Evolutionary conservation across 2,797 vertebrate species (phyloP), one percentile per base, ranked within the genome.

Genomic region (Ptychadena robeensis): DNA sequence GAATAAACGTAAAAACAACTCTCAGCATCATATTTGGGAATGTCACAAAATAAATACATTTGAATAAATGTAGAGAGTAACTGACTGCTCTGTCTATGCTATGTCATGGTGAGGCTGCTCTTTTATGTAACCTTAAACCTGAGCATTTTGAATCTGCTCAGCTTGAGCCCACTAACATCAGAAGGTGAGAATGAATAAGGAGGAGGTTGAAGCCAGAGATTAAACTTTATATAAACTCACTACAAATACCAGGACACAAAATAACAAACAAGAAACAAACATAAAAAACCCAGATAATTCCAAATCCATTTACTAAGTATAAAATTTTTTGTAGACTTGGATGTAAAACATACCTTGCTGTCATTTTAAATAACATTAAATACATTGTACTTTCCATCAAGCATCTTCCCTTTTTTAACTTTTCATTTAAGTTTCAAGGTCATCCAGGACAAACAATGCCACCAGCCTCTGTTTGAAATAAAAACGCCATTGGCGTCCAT

Each of bases 341-440:
- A 22, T 12, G 30, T 27, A 32, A 53, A 37, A 37, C 32, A 63
- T 40, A 28, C 7, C 6, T 25, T 48, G 5, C 22, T 31, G 14
- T 48, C 38, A 63, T 66, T 44, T 66, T 30, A 31, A 65, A 37
- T 31, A 65, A 40, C 9, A 63, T 75, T 75, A 64, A 28, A 44
- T 40, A 65, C 22, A 59, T 1, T 40, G 25, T 64, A 35, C 61
- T 66, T 76, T 28, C 22, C 87, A 92, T 89, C 94, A 93, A 94
- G 93, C 91, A 61, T 28, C 59, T 28, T 61, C 10, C 59, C 0
- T 91, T 93, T 88, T 90, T 91, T 91, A 91, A 93, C 91, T 91
- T 93, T 93, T 92, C 89, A 93, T 93, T 92, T 91, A 96, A 97
- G 96, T 98, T 96, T 95, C 96, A 98, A 99, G 98, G 97, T 97